Evolutionary conservation across 2,113 vertebrate genomes (phyloP), one percentile per base, ranked within the genome.

Genomic region (Dipodomys ordii): DNA sequence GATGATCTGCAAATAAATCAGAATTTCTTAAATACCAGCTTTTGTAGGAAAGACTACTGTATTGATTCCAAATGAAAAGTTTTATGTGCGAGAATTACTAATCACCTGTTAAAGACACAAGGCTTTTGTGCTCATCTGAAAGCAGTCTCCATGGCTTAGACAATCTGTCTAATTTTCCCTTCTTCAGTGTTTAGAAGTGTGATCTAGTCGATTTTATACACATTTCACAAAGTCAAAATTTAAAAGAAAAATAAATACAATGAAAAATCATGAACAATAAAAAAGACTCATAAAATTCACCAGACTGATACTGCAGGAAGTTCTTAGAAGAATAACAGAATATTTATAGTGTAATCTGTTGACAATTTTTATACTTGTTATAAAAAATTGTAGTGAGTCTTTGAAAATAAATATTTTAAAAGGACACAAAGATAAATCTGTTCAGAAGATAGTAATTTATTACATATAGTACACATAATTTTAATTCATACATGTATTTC

Each of bases 61-160:
- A 76, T 18, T 96, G 85, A 95, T 94, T 93, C 87, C 94, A 91
- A 95, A 53, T 94, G 39, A 90, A 88, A 88, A 92, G n/a, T 78
- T 20, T 86, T 49, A 81, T 83, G 93, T 93, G 20, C 19, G 78
- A 71, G 32, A 94, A 71, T 91, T 81, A 84, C 57, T 94, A 91
- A 80, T 46, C 30, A 65, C 9, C 15, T 79, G 65, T 27, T 84
- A 83, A 94, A 91, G 23, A 94, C 35, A 83, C 22, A 91, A 5
- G n/a, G 72, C 18, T 82, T 91, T 64, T 27, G 19, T 72, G 49
- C 23, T 39, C 87, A 93, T 91, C 93, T 96, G 80, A 95, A 93
- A 77, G 15, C 39, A 60, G 3, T 69, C 73, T 91, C 57, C 22
- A 6, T 92, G 28, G 28, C 80, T 95, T 93, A 89, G 72, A 7